phyloP scores from a whole-genome alignment of 2,113 vertebrate genomes.

The Tor tambroides region DNA sequence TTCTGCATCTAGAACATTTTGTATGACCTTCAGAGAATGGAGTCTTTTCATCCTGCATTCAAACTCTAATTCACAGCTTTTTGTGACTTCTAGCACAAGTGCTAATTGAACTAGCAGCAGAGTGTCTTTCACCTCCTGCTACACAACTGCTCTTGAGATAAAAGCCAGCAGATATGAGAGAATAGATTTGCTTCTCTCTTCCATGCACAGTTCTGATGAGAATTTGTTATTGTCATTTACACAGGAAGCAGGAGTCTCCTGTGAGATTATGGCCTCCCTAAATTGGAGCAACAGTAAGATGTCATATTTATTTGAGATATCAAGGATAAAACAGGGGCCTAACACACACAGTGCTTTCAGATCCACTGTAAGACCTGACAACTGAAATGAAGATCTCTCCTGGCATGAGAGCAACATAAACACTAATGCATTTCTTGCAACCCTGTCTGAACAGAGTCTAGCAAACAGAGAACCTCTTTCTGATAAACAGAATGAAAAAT shows the following conservation, averaged over 20 bases:
- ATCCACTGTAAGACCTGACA: not conserved
- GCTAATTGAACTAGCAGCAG: conserved; percentile 32
- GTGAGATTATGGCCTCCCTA: conserved; percentile 18
- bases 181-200: conserved; percentile 22
- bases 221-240: conserved; percentile 17
- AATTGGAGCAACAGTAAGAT: conserved; percentile 33
- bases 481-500: conserved; percentile 1
- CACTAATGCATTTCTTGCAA: not conserved
- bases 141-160: conserved; percentile 26
- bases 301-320: conserved; percentile 13
- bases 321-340: conserved; percentile 8
- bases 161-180: conserved; percentile 12
- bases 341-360: conserved; percentile 7
- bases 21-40: not conserved
- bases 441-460: not conserved
- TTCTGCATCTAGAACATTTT: not conserved
- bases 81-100: conserved; percentile 35
- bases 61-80: conserved; percentile 31
- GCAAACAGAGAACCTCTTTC: not conserved
- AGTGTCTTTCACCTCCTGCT: conserved; percentile 16
- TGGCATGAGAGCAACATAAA: not conserved
- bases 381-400: not conserved
- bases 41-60: not conserved
- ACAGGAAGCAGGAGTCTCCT: conserved; percentile 2
- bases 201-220: conserved; percentile 27